These are phyloP conservation scores for Linnaemya vulpina DNA, from an alignment of 2,888 invertebrate species.

Conservation along the genomic window DNA sequence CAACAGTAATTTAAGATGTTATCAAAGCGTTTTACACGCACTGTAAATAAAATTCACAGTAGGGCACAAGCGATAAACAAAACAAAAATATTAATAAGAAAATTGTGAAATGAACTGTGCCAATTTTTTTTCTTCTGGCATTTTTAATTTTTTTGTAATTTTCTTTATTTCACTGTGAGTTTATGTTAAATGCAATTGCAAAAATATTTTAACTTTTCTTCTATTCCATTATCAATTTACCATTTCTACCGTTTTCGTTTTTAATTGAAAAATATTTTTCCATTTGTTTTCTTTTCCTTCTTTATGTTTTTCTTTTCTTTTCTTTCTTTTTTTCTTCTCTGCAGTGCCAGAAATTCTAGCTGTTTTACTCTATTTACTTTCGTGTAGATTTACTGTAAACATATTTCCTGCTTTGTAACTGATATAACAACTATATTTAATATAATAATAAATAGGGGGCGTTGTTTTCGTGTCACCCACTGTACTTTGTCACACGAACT, in stretches of 20 bases:
- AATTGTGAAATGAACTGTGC: neutral
- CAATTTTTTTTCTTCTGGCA: neutral
- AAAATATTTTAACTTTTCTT: constrained; percentile 5
- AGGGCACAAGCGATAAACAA: neutral
- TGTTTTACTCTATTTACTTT: constrained; percentile 39
- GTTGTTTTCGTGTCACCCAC: constrained; percentile 46
- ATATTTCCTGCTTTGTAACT: constrained; percentile 38
- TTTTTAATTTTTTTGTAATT: too few species aligned
- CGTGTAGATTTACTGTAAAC: neutral
- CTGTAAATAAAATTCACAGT: constrained; percentile 22
- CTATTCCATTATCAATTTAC: neutral
- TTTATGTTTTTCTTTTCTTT: neutral
- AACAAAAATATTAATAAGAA: neutral
- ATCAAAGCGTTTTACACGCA: constrained; percentile 26
- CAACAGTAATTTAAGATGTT: constrained; percentile 30
- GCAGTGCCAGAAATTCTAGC: constrained; percentile 26
- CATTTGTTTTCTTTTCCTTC: neutral
- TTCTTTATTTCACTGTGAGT: neutral
- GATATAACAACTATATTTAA: neutral
- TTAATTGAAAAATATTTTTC: neutral
- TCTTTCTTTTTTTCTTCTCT: neutral
- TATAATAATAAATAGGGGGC: neutral
- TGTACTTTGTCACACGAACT: constrained; percentile 43
- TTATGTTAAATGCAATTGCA: neutral
- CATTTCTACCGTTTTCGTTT: neutral